Conservation (phyloP, 2,797 vertebrate genomes). For the Novumbra hubbsi region DNA sequence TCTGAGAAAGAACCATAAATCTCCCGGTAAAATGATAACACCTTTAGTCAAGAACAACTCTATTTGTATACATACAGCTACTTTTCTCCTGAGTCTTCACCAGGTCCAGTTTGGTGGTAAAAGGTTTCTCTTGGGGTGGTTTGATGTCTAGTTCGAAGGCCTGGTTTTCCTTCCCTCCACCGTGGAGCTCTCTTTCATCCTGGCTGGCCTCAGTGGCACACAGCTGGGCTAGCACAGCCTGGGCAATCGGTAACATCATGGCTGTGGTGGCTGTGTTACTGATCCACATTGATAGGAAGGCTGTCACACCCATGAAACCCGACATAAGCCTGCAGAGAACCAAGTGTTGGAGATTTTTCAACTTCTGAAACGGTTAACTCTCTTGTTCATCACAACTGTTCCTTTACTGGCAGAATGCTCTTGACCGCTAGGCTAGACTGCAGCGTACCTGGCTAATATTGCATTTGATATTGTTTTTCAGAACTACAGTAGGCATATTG, state of each 20-base stretch:
- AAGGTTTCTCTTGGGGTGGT: constrained; percentile 17
- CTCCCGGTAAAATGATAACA: background rate
- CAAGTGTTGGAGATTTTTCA: background rate
- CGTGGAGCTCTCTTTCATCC: constrained; percentile 45
- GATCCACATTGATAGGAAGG: constrained; percentile 98
- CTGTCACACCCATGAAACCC: constrained; percentile 89
- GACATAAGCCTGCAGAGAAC: constrained; percentile 79
- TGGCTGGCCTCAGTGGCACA: constrained; percentile 63
- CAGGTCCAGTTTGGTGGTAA: constrained; percentile 29
- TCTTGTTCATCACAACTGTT: too few species aligned
- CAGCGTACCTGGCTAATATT: background rate
- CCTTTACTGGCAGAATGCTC: too few species aligned
- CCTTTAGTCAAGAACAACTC: background rate
- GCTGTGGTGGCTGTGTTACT: constrained; percentile 93
- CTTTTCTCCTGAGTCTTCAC: background rate
- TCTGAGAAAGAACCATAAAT: background rate
- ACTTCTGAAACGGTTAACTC: background rate
- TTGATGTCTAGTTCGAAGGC: constrained; percentile 56
- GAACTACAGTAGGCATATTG: background rate
- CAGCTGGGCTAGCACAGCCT: constrained; percentile 86
- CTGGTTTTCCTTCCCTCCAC: constrained; percentile 42
- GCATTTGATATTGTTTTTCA: background rate
- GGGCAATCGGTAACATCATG: constrained; percentile 94
- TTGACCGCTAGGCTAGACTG: background rate
- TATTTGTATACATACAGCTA: background rate